Base-by-base conservation (phyloP, 1,140 invertebrate species). In the Atta colombica region DNA sequence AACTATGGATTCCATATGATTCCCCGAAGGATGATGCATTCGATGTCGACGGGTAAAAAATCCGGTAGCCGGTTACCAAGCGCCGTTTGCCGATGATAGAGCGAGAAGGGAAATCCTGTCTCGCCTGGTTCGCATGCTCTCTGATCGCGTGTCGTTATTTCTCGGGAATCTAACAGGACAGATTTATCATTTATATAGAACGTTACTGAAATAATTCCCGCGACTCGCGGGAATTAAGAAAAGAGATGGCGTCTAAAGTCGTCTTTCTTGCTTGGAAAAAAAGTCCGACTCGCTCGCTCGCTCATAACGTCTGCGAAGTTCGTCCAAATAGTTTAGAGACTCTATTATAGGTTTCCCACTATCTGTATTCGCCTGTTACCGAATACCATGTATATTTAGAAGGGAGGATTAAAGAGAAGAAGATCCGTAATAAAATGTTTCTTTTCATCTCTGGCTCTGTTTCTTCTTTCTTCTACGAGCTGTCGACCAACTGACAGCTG, bases 21-120 rank as follows among this genome's bases (percentile, higher is more conserved):
- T 91, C 89, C 77, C 39, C 66, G 89, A 91, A 91, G 39, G n/a
- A 61, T 51, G 49, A 72, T 49, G 39, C 68, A 28, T 58, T 10
- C n/a, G 14, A 68, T 68, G 39, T 28, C 39, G 66, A 51, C 31
- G 66, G 18, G 12, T 18, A 28, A 45, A 25, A 60, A 66, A 72
- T 72, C 31, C 21, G 16, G 21, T 31, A 60, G 31, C 53, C 53
- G 10, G 80, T 69, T 69, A 68, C 61, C 25, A n/a, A 21, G 25
- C 60, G 77, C 63, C 63, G 28, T 39, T 80, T 4, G 65, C 18
- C 61, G 49, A 6, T 18, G 75, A 21, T 31, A 10, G 45, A 80
- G 28, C 77, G 63, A 68, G 63, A 45, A 31, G 45, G 49, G 51
- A 31, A 25, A 51, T 35, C 39, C n/a, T 3, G 66, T 78, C 21